Evolutionary conservation across 1,140 invertebrate genomes (phyloP), one percentile per base, ranked within the genome.

Genomic region (Macrobrachium rosenbergii): DNA sequence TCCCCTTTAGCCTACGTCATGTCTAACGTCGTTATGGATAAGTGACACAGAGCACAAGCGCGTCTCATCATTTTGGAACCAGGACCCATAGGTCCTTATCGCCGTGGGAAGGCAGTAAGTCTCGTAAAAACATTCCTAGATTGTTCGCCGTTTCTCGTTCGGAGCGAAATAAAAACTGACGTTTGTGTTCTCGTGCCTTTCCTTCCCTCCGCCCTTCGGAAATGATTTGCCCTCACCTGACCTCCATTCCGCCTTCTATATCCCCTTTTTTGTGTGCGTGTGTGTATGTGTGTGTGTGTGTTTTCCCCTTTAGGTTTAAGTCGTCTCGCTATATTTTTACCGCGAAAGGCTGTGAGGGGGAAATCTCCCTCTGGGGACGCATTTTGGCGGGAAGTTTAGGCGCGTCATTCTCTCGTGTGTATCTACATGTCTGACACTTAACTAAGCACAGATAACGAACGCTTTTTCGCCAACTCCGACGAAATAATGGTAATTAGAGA

Each of bases 191-290:
- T 59, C 43, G 52, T 60, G 81, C 59, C 60, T 59, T 23, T 23
- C 84, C 45, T 28, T 19, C 23, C 23, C 60, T 28, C 67, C 37
- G 23, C 62, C 77, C 62, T 21, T 87, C 59, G 84, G 84, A 87
- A 87, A 60, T 87, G 84, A 87, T 87, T 87, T 87, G 84, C 84
- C 84, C 84, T 87, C 84, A 75, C 69, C 78, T 87, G 84, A 87
- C 84, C 84, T 81, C 84, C 67, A 83, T 76, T 21, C 82, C 21
- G 67, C 59, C 69, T 23, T 37, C 72, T 11, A 21, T 63, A n/a
- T 67, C 63, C n/a, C 23, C 63, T 17, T 43, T 60, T 60, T 58
- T 14, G 23, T 19, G n/a, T 17, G 6, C 12, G 23, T 52, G 52
- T 17, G 17, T 58, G 45, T 69, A 2, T 21, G 52, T 60, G n/a